These are phyloP conservation scores for Nycticorax nycticorax DNA, from an alignment of 2,113 vertebrate species.

Conservation along the genomic window DNA sequence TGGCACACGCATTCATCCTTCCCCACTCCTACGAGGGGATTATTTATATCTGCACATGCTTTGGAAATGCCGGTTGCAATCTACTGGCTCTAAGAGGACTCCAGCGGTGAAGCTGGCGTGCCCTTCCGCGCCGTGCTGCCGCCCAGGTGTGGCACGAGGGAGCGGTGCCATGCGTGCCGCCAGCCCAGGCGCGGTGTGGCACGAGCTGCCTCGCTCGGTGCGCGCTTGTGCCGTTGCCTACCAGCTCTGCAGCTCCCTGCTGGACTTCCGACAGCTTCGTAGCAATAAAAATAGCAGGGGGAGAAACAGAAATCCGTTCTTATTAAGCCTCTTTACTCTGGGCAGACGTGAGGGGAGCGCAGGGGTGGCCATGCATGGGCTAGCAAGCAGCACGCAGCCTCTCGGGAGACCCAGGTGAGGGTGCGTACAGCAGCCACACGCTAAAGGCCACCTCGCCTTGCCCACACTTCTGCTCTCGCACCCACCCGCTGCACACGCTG, in stretches of 20 bases:
- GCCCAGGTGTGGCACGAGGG: accelerated
- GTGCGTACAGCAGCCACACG: accelerated
- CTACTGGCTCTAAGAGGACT: background rate
- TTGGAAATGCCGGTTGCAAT: background rate
- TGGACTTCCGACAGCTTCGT: background rate
- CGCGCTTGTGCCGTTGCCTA: background rate
- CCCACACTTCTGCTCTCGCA: background rate
- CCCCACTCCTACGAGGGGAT: conserved; percentile 19
- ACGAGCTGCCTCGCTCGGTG: accelerated
- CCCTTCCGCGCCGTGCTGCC: accelerated
- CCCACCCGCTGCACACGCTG: accelerated
- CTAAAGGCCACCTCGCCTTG: accelerated
- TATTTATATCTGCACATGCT: conserved; percentile 36
- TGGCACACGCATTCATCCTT: background rate
- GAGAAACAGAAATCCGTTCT: background rate
- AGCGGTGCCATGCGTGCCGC: accelerated
- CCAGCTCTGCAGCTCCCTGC: background rate
- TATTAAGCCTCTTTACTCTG: background rate
- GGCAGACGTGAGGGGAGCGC: background rate
- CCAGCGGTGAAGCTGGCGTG: background rate
- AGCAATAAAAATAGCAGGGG: background rate
- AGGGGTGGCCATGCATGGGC: background rate
- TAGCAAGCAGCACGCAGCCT: background rate
- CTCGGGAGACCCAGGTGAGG: accelerated
- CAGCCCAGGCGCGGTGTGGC: accelerated